A percentile compares a stretch with the other conserved stretches of the same genome.
Conservation (phyloP, 2,888 invertebrate species). For the Caenorhabditis drosophilae region DNA sequence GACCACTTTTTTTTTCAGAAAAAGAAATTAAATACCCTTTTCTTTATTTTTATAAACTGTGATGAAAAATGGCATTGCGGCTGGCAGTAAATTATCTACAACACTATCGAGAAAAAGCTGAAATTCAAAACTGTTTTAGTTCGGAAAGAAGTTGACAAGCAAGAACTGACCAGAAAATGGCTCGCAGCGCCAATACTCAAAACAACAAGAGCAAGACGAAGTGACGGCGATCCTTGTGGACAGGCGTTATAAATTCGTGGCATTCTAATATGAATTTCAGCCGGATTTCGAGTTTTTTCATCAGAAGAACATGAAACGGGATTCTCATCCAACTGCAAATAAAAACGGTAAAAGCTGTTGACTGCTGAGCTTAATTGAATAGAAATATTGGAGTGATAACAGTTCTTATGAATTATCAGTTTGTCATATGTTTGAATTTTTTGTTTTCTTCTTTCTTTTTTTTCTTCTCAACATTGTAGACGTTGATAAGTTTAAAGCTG, state of each 20-base stretch:
- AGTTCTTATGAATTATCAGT: no score
- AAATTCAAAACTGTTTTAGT: slow-evolving; percentile 6
- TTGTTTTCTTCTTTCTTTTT: no score
- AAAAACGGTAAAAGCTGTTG: no score
- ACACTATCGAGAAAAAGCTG: slow-evolving; percentile 62
- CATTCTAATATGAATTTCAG: slow-evolving; percentile 34
- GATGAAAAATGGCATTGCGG: slow-evolving; percentile 56
- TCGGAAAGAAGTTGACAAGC: neutral
- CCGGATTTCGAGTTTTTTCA: no score
- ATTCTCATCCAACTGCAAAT: no score
- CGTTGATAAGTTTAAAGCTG: no score
- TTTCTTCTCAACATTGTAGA: no score
- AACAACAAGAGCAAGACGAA: slow-evolving; percentile 43
- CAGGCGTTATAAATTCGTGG: slow-evolving; percentile 25
- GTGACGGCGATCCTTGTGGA: slow-evolving; percentile 36
- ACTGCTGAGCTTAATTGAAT: no score
- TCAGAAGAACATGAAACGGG: no score
- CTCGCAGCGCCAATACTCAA: slow-evolving; percentile 60
- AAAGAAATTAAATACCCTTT: slow-evolving; percentile 34
- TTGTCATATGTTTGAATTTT: no score
- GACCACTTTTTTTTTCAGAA: neutral
- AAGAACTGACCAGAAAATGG: slow-evolving; percentile 49
- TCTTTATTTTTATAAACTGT: slow-evolving; percentile 46
- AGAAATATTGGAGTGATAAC: no score
- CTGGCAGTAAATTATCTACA: slow-evolving; percentile 63